Base-by-base conservation (phyloP, 1,140 invertebrate genomes). In the Papilio xuthus region DNA sequence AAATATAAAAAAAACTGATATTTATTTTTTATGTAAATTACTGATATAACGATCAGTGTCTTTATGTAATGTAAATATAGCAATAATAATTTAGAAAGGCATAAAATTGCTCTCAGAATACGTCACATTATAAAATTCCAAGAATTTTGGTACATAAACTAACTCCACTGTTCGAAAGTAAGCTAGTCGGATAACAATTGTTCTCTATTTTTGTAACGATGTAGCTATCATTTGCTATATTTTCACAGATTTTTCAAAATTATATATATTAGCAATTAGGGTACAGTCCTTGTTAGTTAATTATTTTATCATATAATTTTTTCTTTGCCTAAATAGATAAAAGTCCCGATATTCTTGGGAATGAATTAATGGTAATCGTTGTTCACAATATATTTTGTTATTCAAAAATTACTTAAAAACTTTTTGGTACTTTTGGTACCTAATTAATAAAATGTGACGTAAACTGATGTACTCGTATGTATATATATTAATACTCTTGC, bases 1-100 rank as follows among this genome's bases (percentile, higher is more conserved):
- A 82, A 84, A 78, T 80, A 81, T 56, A 60, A 37, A 76, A 37
- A 75, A 20, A 73, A 37, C 32, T 28, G 10, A 76, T 2, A 37
- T 63, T 76, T 83, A 86, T 88, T 89, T 90, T 88, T 88, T 87
- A 82, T 88, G 84, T 86, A 80, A 87, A 86, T 72, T 84, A 69
- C 79, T 84, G 80, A 82, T 71, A 84, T 84, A 84, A 83, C 84
- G 77, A 83, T 82, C 77, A 56, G 28, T 75, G 72, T 75, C 47
- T 74, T n/a, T 75, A 75, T 23, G 72, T 74, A 20, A 47, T 23
- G 42, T 50, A 50, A 50, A 47, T 47, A 74, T 74, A 47, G 23
- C 44, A 44, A 74, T 53, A 73, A 73, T 28, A 74, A 75, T 23
- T 20, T 79, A 69, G 63, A n/a, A 70, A 50, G 53, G 63, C 67